Percentiles rank a stretch among this genome's conserved stretches.
Conservation (phyloP, 1,140 invertebrate species). For the Wiebesia pumilae region DNA sequence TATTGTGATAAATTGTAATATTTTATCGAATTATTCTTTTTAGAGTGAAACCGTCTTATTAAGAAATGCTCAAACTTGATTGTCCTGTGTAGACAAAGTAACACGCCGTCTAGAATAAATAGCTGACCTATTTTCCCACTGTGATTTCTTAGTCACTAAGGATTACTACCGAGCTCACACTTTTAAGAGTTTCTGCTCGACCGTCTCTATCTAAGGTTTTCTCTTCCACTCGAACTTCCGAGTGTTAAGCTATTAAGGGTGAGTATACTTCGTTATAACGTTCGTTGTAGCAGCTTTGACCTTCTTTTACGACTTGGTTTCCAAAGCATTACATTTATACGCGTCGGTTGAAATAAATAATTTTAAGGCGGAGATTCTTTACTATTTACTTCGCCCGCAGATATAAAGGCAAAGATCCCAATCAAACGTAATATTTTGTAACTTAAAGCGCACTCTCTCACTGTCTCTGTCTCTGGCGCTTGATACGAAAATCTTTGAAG, state of each 20-base stretch:
- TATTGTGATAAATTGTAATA: neutral
- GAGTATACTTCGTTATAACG: neutral
- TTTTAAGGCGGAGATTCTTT: neutral
- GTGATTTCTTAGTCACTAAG: constrained; percentile 33
- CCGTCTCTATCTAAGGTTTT: constrained; percentile 30
- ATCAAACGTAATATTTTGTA: neutral
- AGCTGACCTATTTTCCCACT: constrained; percentile 36
- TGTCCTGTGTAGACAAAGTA: neutral
- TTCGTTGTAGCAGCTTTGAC: constrained; percentile 14
- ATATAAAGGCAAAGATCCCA: neutral
- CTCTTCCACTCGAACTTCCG: constrained; percentile 11
- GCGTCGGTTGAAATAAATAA: neutral
- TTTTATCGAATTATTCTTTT: neutral
- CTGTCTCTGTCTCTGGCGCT: neutral
- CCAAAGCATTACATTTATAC: neutral
- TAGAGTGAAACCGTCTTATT: neutral
- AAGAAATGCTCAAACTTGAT: neutral
- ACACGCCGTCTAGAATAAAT: constrained; percentile 37
- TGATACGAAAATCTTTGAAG: neutral
- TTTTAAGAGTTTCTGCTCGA: constrained; percentile 12
- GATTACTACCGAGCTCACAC: neutral
- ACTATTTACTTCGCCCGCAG: neutral
- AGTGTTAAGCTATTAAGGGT: constrained; percentile 1
- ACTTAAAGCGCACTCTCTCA: neutral
- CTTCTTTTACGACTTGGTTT: neutral